Evolutionary conservation across 2,888 invertebrate genomes (phyloP).

Genomic region (Agonum fuliginosum): DNA sequence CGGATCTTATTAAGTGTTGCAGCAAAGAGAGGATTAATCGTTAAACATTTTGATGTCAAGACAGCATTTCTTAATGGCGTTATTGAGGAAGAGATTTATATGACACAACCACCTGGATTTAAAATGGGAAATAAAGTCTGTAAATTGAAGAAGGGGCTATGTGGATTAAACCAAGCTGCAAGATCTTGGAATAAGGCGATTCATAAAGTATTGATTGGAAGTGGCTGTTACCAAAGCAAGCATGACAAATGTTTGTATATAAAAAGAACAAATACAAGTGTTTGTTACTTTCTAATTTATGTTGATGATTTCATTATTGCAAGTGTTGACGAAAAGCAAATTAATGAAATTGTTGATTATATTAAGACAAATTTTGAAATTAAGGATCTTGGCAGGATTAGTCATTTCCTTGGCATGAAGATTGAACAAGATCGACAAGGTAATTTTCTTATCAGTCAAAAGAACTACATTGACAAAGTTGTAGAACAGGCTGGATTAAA

Average conservation of each 20-base stretch:
- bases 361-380: no score
- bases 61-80: slow-evolving; percentile 65
- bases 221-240: neutral
- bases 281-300: neutral
- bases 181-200: neutral
- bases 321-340: no score
- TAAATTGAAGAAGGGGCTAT: neutral
- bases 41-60: slow-evolving; percentile 61
- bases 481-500: no score
- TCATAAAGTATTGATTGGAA: neutral
- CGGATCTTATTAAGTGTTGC: slow-evolving; percentile 61
- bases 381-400: no score
- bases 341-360: no score
- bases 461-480: no score
- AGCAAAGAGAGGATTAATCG: slow-evolving; percentile 47
- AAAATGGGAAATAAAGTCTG: neutral
- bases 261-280: neutral
- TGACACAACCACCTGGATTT: neutral
- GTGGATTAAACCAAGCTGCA: neutral
- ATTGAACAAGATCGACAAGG: no score
- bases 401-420: no score
- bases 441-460: no score
- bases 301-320: no score
- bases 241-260: neutral
- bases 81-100: slow-evolving; percentile 16